A percentile compares a stretch with the other conserved stretches of the same genome.
These are phyloP conservation scores for Anastrepha ludens DNA, from an alignment of 1,140 invertebrate species.

Conservation along the genomic window DNA sequence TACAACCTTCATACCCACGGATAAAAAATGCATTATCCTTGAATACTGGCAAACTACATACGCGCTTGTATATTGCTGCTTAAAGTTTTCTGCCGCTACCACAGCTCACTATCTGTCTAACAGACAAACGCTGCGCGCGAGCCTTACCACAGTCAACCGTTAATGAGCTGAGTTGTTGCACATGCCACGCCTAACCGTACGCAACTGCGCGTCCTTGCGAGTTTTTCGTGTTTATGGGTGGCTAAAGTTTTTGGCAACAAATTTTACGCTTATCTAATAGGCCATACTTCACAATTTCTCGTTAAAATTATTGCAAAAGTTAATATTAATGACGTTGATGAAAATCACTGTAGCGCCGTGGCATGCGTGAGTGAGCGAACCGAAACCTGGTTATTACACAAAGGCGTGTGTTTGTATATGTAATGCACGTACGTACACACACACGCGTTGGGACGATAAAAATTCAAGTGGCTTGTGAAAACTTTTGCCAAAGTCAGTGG, in stretches of 20 bases:
- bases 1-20: neutral
- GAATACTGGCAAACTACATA: neutral
- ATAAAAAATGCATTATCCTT: constrained; percentile 25
- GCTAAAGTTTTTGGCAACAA: constrained; percentile 40
- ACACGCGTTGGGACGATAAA: neutral
- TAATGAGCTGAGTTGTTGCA: constrained; percentile 42
- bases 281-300: constrained; percentile 73
- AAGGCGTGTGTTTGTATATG: neutral
- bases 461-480: constrained; percentile 32
- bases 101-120: neutral
- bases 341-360: constrained; percentile 62
- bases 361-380: constrained; percentile 27
- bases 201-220: neutral
- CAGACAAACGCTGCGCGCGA: neutral
- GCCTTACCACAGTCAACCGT: constrained; percentile 2
- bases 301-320: constrained; percentile 62
- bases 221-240: neutral
- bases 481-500: neutral
- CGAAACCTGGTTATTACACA: neutral
- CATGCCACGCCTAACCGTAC: neutral
- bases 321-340: constrained; percentile 74
- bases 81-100: constrained; percentile 18
- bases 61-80: neutral
- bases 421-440: neutral
- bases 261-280: constrained; percentile 63